These are phyloP conservation scores for Cylloceria caligata DNA, from an alignment of 2,888 invertebrate species.

Conservation along the genomic window DNA sequence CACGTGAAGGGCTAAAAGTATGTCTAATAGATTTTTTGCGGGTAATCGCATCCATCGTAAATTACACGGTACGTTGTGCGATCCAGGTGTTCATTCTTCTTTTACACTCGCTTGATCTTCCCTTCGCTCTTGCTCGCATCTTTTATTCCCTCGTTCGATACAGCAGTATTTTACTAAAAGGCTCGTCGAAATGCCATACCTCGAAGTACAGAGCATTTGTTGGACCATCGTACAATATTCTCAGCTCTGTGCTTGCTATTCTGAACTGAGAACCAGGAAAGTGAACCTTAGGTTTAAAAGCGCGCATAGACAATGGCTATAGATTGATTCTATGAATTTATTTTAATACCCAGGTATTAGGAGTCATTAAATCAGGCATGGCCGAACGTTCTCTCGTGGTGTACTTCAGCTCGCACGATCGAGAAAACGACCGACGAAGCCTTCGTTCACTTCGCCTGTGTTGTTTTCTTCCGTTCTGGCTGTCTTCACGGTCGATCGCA, in stretches of 20 bases:
- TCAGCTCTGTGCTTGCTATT: constrained; percentile 2
- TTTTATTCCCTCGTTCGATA: constrained; percentile 24
- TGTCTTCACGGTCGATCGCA: constrained; percentile 69
- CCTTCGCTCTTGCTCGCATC: constrained; percentile 47
- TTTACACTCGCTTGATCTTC: constrained; percentile 51
- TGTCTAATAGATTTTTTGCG: constrained; percentile 74
- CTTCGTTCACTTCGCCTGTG: constrained; percentile 33
- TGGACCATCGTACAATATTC: constrained; percentile 6
- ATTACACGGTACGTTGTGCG: constrained; percentile 74
- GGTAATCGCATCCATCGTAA: constrained; percentile 74
- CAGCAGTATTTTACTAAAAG: constrained; percentile 36
- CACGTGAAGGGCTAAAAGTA: constrained; percentile 18
- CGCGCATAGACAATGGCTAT: constrained; percentile 74
- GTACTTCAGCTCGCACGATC: constrained; percentile 58
- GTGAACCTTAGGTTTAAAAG: constrained; percentile 66
- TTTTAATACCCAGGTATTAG: constrained; percentile 77
- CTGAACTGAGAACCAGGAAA: constrained; percentile 21
- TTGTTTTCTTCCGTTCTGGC: constrained; percentile 8
- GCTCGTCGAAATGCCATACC: constrained; percentile 44
- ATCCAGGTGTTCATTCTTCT: constrained; percentile 57
- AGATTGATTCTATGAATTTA: constrained; percentile 79
- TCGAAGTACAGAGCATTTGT: constrained; percentile 17
- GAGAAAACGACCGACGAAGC: constrained; percentile 43
- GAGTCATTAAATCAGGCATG: constrained; percentile 74
- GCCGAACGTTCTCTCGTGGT: constrained; percentile 51